phyloP scores from a whole-genome alignment of 2,888 invertebrate species.

The Belgica antarctica region DNA sequence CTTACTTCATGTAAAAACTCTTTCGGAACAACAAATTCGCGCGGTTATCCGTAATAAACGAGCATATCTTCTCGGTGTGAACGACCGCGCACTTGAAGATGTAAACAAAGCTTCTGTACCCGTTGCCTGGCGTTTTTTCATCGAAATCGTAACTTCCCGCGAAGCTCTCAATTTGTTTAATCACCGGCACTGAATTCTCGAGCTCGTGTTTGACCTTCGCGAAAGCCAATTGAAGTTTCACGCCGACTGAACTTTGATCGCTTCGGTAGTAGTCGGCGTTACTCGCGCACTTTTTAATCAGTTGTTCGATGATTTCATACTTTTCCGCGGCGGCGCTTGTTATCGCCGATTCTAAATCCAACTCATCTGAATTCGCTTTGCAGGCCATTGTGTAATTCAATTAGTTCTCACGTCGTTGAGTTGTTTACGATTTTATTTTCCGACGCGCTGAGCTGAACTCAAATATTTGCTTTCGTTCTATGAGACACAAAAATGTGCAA shows the following conservation, averaged over 20 bases:
- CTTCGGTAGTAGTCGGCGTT: conserved; percentile 21
- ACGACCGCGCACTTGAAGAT: conserved; percentile 76
- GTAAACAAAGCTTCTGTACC: conserved; percentile 83
- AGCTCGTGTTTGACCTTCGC: conserved; percentile 49
- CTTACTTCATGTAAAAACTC: conserved; percentile 69
- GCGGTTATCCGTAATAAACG: conserved; percentile 69
- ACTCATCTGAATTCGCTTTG: conserved; percentile 31
- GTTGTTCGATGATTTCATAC: conserved; percentile 13
- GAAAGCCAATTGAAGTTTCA: neutral
- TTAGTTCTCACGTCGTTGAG: neutral
- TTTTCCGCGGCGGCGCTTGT: conserved; percentile 8
- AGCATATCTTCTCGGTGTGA: conserved; percentile 68
- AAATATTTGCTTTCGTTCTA: neutral
- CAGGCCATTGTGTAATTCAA: neutral
- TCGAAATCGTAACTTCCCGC: conserved; percentile 81
- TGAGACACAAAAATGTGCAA: neutral
- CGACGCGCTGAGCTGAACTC: too few species aligned
- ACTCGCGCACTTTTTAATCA: conserved; percentile 17
- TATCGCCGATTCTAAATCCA: conserved; percentile 18
- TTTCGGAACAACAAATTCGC: conserved; percentile 79
- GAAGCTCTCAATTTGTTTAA: conserved; percentile 64
- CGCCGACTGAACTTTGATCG: conserved; percentile 16
- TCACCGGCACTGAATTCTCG: conserved; percentile 60
- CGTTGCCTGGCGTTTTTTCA: conserved; percentile 81
- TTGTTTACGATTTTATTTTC: too few species aligned